Conservation (phyloP, 1,140 invertebrate species). For the Sinella curviseta region DNA sequence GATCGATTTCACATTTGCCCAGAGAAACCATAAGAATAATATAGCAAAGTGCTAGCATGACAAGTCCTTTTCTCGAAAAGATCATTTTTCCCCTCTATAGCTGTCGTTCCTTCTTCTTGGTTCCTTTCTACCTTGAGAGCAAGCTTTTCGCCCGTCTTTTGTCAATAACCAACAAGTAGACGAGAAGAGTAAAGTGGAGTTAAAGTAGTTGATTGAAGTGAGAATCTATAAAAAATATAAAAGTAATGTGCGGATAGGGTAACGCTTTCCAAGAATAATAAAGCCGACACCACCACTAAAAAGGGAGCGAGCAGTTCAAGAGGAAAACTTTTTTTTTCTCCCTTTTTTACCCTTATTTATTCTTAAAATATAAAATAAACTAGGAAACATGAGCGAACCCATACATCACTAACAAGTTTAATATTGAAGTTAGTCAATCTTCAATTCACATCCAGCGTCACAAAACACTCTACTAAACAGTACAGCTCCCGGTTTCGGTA, state of each 20-base stretch:
- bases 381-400: too few species aligned
- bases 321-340: too few species aligned
- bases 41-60: background rate
- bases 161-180: background rate
- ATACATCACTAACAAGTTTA: too few species aligned
- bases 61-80: background rate
- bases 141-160: background rate
- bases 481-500: background rate
- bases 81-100: conserved; percentile 1
- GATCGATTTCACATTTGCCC: conserved; percentile 20
- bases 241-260: background rate
- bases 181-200: background rate
- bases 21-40: conserved; percentile 22
- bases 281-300: too few species aligned
- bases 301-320: too few species aligned
- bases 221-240: background rate
- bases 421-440: too few species aligned
- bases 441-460: too few species aligned
- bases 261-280: background rate
- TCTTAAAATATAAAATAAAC: too few species aligned
- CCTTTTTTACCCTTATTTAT: too few species aligned
- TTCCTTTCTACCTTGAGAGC: background rate
- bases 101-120: background rate
- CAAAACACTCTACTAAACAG: too few species aligned
- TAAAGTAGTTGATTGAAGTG: background rate